Percentiles rank a stretch among this genome's conserved stretches.
phyloP scores from a whole-genome alignment of 1,140 invertebrate genomes.

The Oryctes rhinoceros region DNA sequence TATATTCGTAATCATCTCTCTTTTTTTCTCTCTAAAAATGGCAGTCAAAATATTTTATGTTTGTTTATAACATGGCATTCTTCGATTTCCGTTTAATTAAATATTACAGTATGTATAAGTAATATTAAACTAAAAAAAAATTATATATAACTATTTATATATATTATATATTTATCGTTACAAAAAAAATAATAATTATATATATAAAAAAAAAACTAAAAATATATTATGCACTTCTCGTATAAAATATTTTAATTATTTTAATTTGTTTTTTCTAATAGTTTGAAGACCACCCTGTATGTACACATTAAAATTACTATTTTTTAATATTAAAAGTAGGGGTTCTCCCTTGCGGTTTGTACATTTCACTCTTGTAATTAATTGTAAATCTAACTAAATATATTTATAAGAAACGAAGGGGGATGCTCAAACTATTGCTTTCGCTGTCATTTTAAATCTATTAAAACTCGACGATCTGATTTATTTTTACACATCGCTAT shows the following conservation, averaged over 20 bases:
- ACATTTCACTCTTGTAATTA: not conserved
- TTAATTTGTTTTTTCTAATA: not conserved
- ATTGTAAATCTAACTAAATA: slow-evolving; percentile 4
- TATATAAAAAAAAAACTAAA: slow-evolving; percentile 6
- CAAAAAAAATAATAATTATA: not conserved
- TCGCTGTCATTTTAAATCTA: not conserved
- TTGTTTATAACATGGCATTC: slow-evolving; percentile 12
- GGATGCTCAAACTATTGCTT: slow-evolving; percentile 18
- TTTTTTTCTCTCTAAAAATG: slow-evolving; percentile 10
- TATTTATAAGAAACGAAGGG: not conserved
- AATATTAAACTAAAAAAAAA: slow-evolving; percentile 2
- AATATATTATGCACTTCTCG: slow-evolving; percentile 1
- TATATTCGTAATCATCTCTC: not conserved
- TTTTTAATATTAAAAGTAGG: slow-evolving; percentile 7
- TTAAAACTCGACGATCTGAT: not conserved
- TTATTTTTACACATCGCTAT: not conserved
- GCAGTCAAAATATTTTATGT: slow-evolving; percentile 11
- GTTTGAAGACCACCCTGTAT: slow-evolving; percentile 32
- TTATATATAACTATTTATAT: slow-evolving; percentile 19
- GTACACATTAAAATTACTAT: not conserved
- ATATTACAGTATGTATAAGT: slow-evolving; percentile 17
- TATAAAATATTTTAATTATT: too few relatives aligned
- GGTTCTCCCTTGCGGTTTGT: not conserved
- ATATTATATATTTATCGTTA: not conserved
- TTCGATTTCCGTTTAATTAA: slow-evolving; percentile 5